These are phyloP conservation scores for Agrochola lota DNA, from an alignment of 2,888 invertebrate species.

Conservation along the genomic window DNA sequence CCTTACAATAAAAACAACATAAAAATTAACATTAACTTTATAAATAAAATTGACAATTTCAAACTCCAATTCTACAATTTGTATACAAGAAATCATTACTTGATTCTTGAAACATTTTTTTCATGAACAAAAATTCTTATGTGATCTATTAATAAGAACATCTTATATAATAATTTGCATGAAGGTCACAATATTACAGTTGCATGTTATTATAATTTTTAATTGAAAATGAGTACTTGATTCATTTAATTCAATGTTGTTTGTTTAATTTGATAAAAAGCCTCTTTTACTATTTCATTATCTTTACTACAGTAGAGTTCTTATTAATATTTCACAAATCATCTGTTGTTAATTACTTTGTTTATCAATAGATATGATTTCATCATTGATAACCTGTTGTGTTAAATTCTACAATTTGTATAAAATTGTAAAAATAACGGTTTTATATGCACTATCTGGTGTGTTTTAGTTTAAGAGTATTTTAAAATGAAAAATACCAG, in stretches of 20 bases:
- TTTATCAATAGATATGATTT: conserved; percentile 20
- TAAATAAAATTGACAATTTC: not conserved
- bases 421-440: not conserved
- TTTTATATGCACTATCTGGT: too few relatives aligned
- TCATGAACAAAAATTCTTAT: conserved; percentile 12
- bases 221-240: conserved; percentile 49
- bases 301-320: not conserved
- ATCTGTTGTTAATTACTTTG: conserved; percentile 14
- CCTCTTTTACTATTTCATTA: conserved; percentile 15
- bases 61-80: not conserved
- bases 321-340: conserved; percentile 19
- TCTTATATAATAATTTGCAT: conserved; percentile 59
- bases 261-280: conserved; percentile 31
- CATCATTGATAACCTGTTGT: not conserved
- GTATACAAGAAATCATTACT: not conserved
- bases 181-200: conserved; percentile 50
- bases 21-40: not conserved
- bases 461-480: not conserved
- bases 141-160: conserved; percentile 11
- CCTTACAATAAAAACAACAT: not conserved
- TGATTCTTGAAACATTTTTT: conserved; percentile 13
- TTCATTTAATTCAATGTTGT: conserved; percentile 37
- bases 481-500: conserved; percentile 25
- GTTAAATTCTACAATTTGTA: conserved; percentile 25
- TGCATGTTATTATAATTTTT: conserved; percentile 35